Percentiles rank a stretch among this genome's conserved stretches.
Evolutionary conservation across 2,888 invertebrate genomes (phyloP).

Genomic region (Lymantria monacha): DNA sequence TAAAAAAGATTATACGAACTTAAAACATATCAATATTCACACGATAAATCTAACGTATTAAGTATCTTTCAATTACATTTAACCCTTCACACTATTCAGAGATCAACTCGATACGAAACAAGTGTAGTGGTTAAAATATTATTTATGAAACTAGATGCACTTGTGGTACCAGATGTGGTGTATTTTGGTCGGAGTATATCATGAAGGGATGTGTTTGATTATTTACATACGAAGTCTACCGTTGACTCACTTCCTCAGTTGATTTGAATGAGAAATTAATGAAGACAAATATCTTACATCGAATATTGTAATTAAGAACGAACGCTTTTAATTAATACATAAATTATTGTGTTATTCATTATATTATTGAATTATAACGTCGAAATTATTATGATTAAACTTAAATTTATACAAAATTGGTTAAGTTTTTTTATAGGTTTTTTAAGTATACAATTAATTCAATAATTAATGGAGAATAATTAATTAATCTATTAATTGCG

Average conservation of each 20-base stretch:
- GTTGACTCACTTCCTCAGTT: conserved; percentile 10
- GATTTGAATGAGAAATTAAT: background rate
- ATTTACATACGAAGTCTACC: conserved; percentile 12
- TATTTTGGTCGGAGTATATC: conserved; percentile 2
- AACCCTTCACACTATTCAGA: conserved; percentile 5
- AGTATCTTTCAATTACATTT: background rate
- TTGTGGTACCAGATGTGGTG: conserved; percentile 10
- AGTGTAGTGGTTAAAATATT: conserved; percentile 8
- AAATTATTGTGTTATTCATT: too few species aligned
- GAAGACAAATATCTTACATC: background rate
- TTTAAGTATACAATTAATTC: too few species aligned
- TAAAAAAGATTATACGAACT: too few species aligned
- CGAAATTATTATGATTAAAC: too few species aligned
- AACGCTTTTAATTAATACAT: too few species aligned
- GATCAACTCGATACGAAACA: conserved; percentile 6
- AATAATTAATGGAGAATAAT: too few species aligned
- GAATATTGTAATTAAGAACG: background rate
- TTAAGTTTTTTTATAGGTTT: too few species aligned
- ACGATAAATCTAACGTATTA: conserved; percentile 3
- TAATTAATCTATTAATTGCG: too few species aligned
- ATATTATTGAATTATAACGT: too few species aligned
- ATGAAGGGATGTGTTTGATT: conserved; percentile 16
- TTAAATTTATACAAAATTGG: too few species aligned
- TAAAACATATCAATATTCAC: background rate
- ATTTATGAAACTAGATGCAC: conserved; percentile 14